Base-by-base conservation (phyloP, 2,113 vertebrate species). In the Trematocara stigmaticum region DNA sequence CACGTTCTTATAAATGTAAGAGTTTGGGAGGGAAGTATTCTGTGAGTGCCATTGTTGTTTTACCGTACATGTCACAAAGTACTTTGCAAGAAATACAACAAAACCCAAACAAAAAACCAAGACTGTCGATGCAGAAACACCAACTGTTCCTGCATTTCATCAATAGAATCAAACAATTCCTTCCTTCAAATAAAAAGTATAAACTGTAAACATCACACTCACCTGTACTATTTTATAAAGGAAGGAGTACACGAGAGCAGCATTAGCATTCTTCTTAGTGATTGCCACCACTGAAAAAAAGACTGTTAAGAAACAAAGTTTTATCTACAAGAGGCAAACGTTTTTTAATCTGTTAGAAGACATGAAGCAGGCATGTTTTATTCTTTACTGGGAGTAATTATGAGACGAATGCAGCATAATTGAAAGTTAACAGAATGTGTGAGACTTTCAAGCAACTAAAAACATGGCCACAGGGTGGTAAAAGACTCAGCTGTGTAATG, bases 161-260 rank as follows among this genome's bases (percentile, higher is more conserved):
- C 26, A 49, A 74, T 31, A 49, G 45, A 51, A 31, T n/a, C 26
- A 76, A 49, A 31, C 10, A 10, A 18, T 49, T 49, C 52, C 6
- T 5, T 35, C 18, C 4, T 69, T 29, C 18, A 2, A 18, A 6
- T 59, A 20, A 0, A 86, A 42, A 3, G 20, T 15, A 6, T 57
- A 3, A 15, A 61, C 5, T 29, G 9, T 2, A 7, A 15, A 12
- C 57, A 57, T 76, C n/a, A 86, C 10, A 94, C 92, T 76, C n/a
- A 97, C 97, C 96, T 97, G 94, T 57, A 97, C 88, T 83, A 97
- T 96, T 90, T 97, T 97, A 85, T 97, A 97, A 74, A 97, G 95
- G 81, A 97, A 97, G 10, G 96, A 94, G 90, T 96, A 97, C 6
- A 97, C 96, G 29, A 97, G 93, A 57, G 96, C 96, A 85, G 96